A percentile compares a stretch with the other conserved stretches of the same genome.
These are phyloP conservation scores for Aphelenchoides besseyi DNA, from an alignment of 1,140 invertebrate species.

Conservation along the genomic window DNA sequence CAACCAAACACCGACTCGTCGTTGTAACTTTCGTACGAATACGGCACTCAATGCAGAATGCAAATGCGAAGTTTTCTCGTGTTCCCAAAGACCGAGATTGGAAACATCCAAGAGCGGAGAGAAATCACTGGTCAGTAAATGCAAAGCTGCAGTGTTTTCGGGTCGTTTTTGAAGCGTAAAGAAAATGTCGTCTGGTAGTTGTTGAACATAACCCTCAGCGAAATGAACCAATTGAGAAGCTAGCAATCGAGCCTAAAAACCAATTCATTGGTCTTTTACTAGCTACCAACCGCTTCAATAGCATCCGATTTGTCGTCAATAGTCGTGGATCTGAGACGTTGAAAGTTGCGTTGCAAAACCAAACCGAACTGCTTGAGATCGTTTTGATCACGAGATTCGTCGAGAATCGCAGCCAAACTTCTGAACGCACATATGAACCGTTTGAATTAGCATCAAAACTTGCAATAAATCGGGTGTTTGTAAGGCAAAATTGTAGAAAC, in stretches of 20 bases:
- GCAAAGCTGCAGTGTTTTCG: slow-evolving; percentile 1
- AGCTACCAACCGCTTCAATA: slow-evolving; percentile 4
- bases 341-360: background rate
- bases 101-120: slow-evolving; percentile 24
- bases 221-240: slow-evolving; percentile 7
- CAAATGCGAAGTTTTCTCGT: background rate
- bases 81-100: slow-evolving; percentile 37
- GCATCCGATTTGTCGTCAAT: background rate
- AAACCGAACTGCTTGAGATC: background rate
- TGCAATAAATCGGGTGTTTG: background rate
- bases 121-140: slow-evolving; percentile 17
- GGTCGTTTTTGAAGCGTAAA: slow-evolving; percentile 8
- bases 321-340: background rate
- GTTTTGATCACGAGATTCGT: slow-evolving; percentile 5
- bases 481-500: background rate
- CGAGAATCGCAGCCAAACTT: background rate
- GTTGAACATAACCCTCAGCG: background rate
- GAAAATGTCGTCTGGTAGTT: slow-evolving; percentile 16
- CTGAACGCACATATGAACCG: background rate
- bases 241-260: slow-evolving; percentile 21
- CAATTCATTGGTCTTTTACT: background rate
- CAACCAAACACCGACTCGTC: slow-evolving; percentile 29
- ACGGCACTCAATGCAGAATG: slow-evolving; percentile 10
- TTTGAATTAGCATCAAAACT: background rate
- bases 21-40: slow-evolving; percentile 23